Evolutionary conservation across 1,140 invertebrate species (phyloP).

Genomic region (Drosophila mojavensis): DNA sequence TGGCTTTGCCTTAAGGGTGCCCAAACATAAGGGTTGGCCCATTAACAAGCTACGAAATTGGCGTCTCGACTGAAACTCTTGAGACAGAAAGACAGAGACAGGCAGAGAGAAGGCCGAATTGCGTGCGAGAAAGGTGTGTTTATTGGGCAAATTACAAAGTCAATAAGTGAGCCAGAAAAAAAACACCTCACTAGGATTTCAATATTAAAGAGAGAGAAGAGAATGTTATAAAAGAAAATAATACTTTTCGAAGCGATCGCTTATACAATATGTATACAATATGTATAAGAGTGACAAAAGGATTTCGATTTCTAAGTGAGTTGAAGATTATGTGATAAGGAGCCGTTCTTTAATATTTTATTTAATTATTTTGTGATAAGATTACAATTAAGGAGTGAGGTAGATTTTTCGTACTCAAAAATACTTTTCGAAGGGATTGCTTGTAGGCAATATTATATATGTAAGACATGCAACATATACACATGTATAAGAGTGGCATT

Average conservation of each 20-base stretch:
- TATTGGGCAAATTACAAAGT: constrained; percentile 4
- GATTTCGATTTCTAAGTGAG: too few relatives aligned
- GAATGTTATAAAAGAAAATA: neutral
- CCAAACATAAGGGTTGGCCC: constrained; percentile 24
- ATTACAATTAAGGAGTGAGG: too few relatives aligned
- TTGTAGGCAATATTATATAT: neutral
- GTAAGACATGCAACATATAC: constrained; percentile 14
- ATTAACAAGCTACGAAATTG: constrained; percentile 5
- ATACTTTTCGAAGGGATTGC: neutral
- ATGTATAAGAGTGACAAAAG: too few relatives aligned
- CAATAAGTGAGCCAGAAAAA: neutral
- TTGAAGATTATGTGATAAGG: neutral
- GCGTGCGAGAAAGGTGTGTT: constrained; percentile 9
- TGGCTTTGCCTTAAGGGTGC: constrained; percentile 7
- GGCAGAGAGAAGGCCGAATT: neutral
- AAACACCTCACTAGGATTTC: neutral
- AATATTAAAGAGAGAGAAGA: neutral
- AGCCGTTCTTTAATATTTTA: too few relatives aligned
- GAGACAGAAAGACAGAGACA: neutral
- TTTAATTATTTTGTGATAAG: too few relatives aligned
- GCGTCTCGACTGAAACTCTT: neutral
- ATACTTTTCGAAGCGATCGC: too few relatives aligned
- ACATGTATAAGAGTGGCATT: too few relatives aligned
- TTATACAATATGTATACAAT: too few relatives aligned
- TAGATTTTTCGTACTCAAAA: neutral